A percentile compares a stretch with the other conserved stretches of the same genome.
These are phyloP conservation scores for Piezodorus guildinii DNA, from an alignment of 1,140 invertebrate genomes.

Conservation along the genomic window DNA sequence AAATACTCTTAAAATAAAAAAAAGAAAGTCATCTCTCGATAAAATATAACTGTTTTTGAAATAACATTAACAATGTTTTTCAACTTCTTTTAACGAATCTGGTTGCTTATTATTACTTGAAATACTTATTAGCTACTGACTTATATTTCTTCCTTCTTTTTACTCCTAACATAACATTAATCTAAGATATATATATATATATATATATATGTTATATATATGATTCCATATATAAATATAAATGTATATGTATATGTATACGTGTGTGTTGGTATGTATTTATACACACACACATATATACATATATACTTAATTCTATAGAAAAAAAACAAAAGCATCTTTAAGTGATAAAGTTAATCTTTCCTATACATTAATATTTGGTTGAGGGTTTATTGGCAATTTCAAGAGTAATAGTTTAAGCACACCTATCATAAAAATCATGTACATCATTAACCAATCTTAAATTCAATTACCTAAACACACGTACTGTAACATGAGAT, in stretches of 20 bases:
- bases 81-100: background rate
- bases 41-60: constrained; percentile 1
- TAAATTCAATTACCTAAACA: constrained; percentile 14
- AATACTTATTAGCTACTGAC: constrained; percentile 22
- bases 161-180: constrained; percentile 22
- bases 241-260: background rate
- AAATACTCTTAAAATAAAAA: background rate
- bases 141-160: constrained; percentile 13
- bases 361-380: constrained; percentile 27
- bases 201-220: too few species aligned
- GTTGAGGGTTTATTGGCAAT: constrained; percentile 28
- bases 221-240: too few species aligned
- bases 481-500: constrained; percentile 12
- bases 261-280: background rate
- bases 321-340: constrained; percentile 20
- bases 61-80: background rate
- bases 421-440: constrained; percentile 22
- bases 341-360: constrained; percentile 12
- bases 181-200: constrained; percentile 3
- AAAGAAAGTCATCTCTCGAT: constrained; percentile 1
- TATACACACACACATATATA: constrained; percentile 17
- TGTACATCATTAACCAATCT: constrained; percentile 17
- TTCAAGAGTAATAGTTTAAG: constrained; percentile 24
- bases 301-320: constrained; percentile 20
- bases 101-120: constrained; percentile 14